These are phyloP conservation scores for Sapayoa aenigma DNA, from an alignment of 2,113 vertebrate species.

Conservation along the genomic window DNA sequence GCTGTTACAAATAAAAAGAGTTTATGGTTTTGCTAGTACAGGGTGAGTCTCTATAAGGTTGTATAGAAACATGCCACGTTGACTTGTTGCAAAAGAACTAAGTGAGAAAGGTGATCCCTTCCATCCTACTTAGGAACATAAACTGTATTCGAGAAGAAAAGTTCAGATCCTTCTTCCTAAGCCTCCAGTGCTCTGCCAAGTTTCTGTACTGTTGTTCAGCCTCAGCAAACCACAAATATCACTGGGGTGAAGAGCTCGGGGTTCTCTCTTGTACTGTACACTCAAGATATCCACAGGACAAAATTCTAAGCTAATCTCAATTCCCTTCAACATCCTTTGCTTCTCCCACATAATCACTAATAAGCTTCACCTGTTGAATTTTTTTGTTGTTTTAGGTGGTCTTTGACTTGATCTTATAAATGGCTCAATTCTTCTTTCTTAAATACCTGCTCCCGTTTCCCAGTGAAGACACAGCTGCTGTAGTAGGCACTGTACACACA, in stretches of 20 bases:
- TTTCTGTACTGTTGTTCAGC: not conserved
- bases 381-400: not conserved
- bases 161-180: not conserved
- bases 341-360: not conserved
- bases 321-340: not conserved
- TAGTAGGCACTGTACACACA: not conserved
- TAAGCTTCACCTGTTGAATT: not conserved
- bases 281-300: not conserved
- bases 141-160: not conserved
- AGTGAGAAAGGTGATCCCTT: not conserved
- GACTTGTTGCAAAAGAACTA: not conserved
- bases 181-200: not conserved
- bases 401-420: not conserved
- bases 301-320: not conserved
- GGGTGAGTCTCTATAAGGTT: not conserved
- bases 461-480: not conserved
- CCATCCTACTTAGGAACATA: not conserved
- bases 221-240: not conserved
- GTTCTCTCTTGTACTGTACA: not conserved
- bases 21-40: not conserved
- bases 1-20: not conserved
- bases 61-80: not conserved
- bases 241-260: not conserved
- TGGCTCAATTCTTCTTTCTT: not conserved
- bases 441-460: not conserved